phyloP scores from a whole-genome alignment of 2,113 vertebrate species.

The Mugil cephalus region DNA sequence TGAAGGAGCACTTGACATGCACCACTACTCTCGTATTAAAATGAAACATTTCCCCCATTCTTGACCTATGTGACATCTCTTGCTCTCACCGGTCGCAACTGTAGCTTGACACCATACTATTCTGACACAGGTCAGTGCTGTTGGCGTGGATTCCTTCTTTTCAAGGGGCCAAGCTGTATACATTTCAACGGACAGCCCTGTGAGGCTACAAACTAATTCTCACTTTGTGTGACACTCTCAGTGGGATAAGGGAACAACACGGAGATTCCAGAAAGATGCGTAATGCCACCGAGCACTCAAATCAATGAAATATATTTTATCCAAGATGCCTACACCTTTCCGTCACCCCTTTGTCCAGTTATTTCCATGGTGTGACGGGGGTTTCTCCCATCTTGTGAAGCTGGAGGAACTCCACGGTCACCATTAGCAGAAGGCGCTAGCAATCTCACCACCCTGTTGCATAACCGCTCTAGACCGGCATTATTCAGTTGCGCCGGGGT shows the following conservation, averaged over 20 bases:
- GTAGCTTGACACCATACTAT: conserved; percentile 64
- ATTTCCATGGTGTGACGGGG: neutral
- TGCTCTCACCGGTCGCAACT: conserved; percentile 30
- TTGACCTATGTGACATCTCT: neutral
- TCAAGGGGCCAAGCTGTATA: conserved; percentile 47
- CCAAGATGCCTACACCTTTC: no score
- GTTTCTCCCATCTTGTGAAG: conserved; percentile 27
- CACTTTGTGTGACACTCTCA: conserved; percentile 29
- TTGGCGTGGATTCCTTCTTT: conserved; percentile 57
- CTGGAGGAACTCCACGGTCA: conserved; percentile 10
- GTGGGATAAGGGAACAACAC: neutral
- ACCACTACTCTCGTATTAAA: neutral
- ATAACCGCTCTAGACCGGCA: conserved; percentile 60
- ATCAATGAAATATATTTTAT: neutral
- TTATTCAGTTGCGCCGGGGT: conserved; percentile 23
- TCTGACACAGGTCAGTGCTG: conserved; percentile 66
- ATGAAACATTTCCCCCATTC: conserved; percentile 4
- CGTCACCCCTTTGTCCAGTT: neutral
- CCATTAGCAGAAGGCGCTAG: conserved; percentile 21
- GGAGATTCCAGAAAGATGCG: neutral
- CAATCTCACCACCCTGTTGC: conserved; percentile 52
- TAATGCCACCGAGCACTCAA: neutral
- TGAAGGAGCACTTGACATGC: neutral
- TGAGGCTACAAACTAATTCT: conserved; percentile 22
- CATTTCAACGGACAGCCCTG: conserved; percentile 44